Evolutionary conservation across 2,113 vertebrate genomes (phyloP).

Genomic region (Xiphias gladius): DNA sequence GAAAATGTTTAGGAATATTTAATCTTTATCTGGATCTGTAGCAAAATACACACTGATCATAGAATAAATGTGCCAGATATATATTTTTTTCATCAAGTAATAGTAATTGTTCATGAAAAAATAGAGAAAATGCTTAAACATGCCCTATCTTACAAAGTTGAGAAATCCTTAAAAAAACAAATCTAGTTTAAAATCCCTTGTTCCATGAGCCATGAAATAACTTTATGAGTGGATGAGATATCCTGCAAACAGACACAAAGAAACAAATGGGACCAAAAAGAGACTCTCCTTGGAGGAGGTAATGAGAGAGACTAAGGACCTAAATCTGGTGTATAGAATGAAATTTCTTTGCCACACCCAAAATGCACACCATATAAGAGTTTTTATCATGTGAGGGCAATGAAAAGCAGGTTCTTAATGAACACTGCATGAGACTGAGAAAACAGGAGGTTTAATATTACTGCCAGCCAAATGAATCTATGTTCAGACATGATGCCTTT

Average conservation of each 20-base stretch:
- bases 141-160: neutral
- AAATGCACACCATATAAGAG: neutral
- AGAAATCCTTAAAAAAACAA: neutral
- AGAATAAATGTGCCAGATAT: slow-evolving; percentile 6
- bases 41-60: slow-evolving; percentile 38
- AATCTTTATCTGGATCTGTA: slow-evolving; percentile 41
- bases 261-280: neutral
- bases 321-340: neutral
- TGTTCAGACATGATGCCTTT: slow-evolving; percentile 6
- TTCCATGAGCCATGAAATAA: neutral
- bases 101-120: slow-evolving; percentile 38
- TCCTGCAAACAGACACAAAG: neutral
- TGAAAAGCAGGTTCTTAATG: neutral
- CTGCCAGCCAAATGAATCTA: neutral
- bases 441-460: slow-evolving; percentile 5
- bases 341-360: neutral
- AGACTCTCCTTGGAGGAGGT: neutral
- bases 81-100: neutral
- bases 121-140: slow-evolving; percentile 4
- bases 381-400: neutral
- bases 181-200: neutral
- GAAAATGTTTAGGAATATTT: slow-evolving; percentile 45
- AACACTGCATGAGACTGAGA: slow-evolving; percentile 4
- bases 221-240: neutral
- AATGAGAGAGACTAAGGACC: neutral